Evolutionary conservation across 1,140 invertebrate genomes (phyloP), one percentile per base, ranked within the genome.

Genomic region (Periplaneta americana): DNA sequence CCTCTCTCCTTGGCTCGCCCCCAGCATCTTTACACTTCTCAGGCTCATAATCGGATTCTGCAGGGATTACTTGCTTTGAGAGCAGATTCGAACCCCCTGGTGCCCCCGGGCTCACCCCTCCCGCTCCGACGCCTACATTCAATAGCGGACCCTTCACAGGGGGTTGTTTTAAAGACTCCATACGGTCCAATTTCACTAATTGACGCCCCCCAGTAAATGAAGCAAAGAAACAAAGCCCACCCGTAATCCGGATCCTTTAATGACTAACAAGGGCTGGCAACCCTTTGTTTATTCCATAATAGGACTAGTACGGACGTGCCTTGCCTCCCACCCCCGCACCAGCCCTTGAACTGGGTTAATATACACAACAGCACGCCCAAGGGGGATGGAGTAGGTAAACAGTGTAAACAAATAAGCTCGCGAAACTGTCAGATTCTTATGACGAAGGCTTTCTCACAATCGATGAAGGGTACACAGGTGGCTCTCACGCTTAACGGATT

Each of bases 101-200:
- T 28, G 13, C 48, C 48, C n/a, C 11, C 48, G 10, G 48, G 48
- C 48, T n/a, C n/a, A n/a, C n/a, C 48, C n/a, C 39, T 48, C 22
- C 4, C 22, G 22, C 48, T 28, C 48, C 10, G 48, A 66, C 48
- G 48, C 48, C 48, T 28, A 11, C 48, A 28, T n/a, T 66, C 8
- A 66, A 66, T 66, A 66, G 48, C 48, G 8, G 0, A 8, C 13
- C 48, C 22, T 66, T 66, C 48, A 66, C 8, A 4, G 4, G 22
- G 48, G 48, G 1, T 33, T 77, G 75, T 77, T 77, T 66, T 36
- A 34, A 36, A 34, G 22, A 10, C 33, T 36, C 35, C 75, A 36
- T 77, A 77, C 28, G 75, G 75, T 77, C 75, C 75, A 77, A 77
- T 77, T 77, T 77, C 75, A 28, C 75, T 77, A 77, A 77, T 77